Base-by-base conservation (phyloP, 2,113 vertebrate genomes). In the Ptilonorhynchus violaceus region DNA sequence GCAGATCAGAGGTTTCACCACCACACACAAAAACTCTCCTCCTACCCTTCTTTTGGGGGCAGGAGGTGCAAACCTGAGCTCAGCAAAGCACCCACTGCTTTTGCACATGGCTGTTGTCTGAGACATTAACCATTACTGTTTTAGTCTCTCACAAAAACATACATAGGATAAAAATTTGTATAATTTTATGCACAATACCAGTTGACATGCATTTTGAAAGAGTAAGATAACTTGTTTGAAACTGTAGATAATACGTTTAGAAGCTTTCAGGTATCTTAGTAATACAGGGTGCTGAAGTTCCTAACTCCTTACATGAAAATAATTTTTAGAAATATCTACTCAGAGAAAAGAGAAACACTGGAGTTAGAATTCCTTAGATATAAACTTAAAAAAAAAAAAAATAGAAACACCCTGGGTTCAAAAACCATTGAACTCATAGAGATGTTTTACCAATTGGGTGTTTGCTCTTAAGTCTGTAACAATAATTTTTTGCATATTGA, bases 11-110 rank as follows among this genome's bases (percentile, higher is more conserved):
- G 13, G 1, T 49, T 72, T 56, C 24, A 25, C 6, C 6, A 35
- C 6, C 35, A 31, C 9, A 12, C 39, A 42, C 19, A 53, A 28
- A 78, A 63, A 6, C 30, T 30, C 13, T 88, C 7, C 11, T 88
- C 3, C 13, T 63, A 1, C 11, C 6, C 7, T 30, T 58, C 7
- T 13, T 27, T 24, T 70, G 30, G 13, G 3, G n/a, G 7, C 6
- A 28, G 21, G 6, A 6, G 9, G 8, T 39, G 15, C 25, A 64
- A 80, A 73, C 3, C 5, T 27, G 4, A 4, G 18, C 17, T 42
- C 53, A 44, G 14, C 27, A 42, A 49, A 60, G 6, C 14, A 27
- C 3, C 2, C 14, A 13, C 17, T 44, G 17, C 31, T 11, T 86
- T 67, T 52, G 28, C 31, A 33, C 39, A 31, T 22, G 35, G 46